Conservation (phyloP, 2,888 invertebrate species). For the Biston stratarius region DNA sequence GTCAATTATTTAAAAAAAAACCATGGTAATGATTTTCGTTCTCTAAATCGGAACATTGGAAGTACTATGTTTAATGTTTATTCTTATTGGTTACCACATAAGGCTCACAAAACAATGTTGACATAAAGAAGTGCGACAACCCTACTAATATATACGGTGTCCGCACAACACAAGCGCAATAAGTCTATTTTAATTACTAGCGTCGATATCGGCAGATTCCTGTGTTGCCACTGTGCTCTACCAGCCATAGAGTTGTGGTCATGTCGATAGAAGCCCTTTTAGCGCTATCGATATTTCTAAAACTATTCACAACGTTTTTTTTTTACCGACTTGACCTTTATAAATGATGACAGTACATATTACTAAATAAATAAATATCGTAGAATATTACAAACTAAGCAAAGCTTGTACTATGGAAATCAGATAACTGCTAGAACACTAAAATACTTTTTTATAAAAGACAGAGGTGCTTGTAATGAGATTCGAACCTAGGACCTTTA, state of each 20-base stretch:
- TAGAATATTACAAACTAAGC: too few species aligned
- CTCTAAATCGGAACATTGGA: background rate
- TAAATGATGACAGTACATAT: too few species aligned
- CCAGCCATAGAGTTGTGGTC: slow-evolving; percentile 63
- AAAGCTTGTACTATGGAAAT: too few species aligned
- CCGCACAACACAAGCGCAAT: slow-evolving; percentile 70
- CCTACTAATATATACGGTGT: slow-evolving; percentile 42
- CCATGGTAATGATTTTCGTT: slow-evolving; percentile 7
- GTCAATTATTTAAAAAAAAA: too few species aligned
- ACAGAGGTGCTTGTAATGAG: too few species aligned
- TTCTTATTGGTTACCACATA: slow-evolving; percentile 12
- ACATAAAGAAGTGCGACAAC: slow-evolving; percentile 30
- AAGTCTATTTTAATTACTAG: slow-evolving; percentile 85
- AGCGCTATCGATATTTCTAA: slow-evolving; percentile 7
- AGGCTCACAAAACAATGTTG: slow-evolving; percentile 17
- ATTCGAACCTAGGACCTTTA: too few species aligned
- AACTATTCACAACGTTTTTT: background rate
- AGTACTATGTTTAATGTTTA: slow-evolving; percentile 4
- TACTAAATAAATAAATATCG: too few species aligned
- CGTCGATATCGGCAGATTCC: slow-evolving; percentile 84
- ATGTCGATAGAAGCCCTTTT: slow-evolving; percentile 47
- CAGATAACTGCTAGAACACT: too few species aligned
- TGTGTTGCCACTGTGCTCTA: slow-evolving; percentile 82
- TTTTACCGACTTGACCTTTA: too few species aligned
- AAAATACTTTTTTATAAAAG: too few species aligned